Percentiles rank a stretch among this genome's conserved stretches.
phyloP scores from a whole-genome alignment of 2,797 vertebrate species.

The Erethizon dorsatum region DNA sequence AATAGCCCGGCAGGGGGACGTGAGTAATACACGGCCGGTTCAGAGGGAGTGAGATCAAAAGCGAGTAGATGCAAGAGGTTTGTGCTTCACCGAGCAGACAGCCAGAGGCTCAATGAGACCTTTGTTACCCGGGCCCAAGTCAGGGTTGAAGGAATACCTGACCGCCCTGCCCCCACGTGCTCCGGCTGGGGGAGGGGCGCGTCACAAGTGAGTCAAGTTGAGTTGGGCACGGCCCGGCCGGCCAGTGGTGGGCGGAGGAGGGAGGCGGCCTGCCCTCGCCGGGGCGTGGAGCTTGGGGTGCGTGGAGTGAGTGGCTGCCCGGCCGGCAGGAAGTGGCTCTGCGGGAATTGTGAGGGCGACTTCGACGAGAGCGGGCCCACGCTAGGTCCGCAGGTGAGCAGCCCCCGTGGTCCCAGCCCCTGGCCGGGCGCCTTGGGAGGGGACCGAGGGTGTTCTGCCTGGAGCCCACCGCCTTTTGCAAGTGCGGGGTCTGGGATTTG shows the following conservation, averaged over 20 bases:
- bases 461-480: not conserved
- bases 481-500: not conserved
- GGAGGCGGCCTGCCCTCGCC: slow-evolving; percentile 6
- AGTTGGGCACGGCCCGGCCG: slow-evolving; percentile 60
- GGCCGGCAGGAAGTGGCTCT: slow-evolving; percentile 67
- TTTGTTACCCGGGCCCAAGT: slow-evolving; percentile 94
- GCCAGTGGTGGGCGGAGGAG: slow-evolving; percentile 53
- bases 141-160: slow-evolving; percentile 94
- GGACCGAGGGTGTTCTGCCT: not conserved
- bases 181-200: slow-evolving; percentile 32
- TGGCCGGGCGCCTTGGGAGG: not conserved
- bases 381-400: slow-evolving; percentile 54
- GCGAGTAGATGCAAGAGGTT: slow-evolving; percentile 91
- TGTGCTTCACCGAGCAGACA: slow-evolving; percentile 91
- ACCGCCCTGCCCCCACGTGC: slow-evolving; percentile 75
- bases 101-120: slow-evolving; percentile 94
- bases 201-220: slow-evolving; percentile 56
- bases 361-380: not conserved
- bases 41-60: slow-evolving; percentile 91
- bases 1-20: slow-evolving; percentile 87
- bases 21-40: slow-evolving; percentile 88
- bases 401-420: not conserved
- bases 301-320: not conserved
- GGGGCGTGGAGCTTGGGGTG: slow-evolving; percentile 51
- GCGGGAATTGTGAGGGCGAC: not conserved